Evolutionary conservation across 92 coral and sea anemone species (phyloP).

Genomic region (Montipora capitata): DNA sequence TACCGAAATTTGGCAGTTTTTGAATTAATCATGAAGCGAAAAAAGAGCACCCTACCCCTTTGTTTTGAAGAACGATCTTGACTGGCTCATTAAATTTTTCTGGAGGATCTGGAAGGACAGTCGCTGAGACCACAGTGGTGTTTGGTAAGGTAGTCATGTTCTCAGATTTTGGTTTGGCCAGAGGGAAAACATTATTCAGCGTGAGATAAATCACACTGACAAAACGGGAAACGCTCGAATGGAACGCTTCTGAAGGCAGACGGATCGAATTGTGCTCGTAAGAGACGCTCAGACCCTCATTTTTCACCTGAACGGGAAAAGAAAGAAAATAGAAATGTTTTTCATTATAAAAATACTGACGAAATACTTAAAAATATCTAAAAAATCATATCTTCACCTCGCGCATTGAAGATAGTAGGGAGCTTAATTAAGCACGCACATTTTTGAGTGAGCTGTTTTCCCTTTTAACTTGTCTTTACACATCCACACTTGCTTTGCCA

Average conservation of each 20-base stretch:
- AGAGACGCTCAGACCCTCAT: slow-evolving; percentile 53
- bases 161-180: background rate
- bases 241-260: slow-evolving; percentile 77
- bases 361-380: no score
- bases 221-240: slow-evolving; percentile 47
- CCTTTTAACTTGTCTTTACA: no score
- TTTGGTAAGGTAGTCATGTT: slow-evolving; percentile 43
- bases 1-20: no score
- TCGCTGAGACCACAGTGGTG: slow-evolving; percentile 87
- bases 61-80: slow-evolving; percentile 83
- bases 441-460: no score
- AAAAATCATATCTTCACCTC: no score
- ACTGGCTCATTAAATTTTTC: slow-evolving; percentile 66
- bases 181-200: slow-evolving; percentile 67
- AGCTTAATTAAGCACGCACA: no score
- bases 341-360: no score
- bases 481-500: no score
- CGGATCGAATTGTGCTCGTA: slow-evolving; percentile 63
- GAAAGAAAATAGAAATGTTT: no score
- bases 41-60: slow-evolving; percentile 39
- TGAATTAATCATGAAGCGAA: no score
- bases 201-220: slow-evolving; percentile 79
- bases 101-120: slow-evolving; percentile 77
- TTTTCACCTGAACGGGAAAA: slow-evolving; percentile 33
- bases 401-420: no score